Conservation (phyloP, 2,888 invertebrate genomes). For the Xanthia togata region DNA sequence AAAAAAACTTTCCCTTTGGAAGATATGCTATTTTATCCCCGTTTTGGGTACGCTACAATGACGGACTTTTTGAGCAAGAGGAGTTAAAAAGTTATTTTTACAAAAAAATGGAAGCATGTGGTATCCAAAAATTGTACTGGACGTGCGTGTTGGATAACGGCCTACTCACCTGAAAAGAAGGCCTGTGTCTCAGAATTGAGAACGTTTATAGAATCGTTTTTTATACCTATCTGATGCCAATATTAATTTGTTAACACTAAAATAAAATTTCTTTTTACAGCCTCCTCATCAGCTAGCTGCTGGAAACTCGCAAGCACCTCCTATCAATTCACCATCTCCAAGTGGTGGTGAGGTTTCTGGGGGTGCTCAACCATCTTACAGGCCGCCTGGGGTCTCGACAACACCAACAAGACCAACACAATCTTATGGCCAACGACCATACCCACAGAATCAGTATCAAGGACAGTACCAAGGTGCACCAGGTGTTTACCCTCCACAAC, state of each 20-base stretch:
- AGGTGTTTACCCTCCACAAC: conserved; percentile 92
- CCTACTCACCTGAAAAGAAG: no score
- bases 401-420: conserved; percentile 92
- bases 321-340: conserved; percentile 80
- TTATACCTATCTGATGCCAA: no score
- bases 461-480: conserved; percentile 90
- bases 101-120: no score
- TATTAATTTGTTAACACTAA: neutral
- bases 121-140: no score
- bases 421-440: conserved; percentile 92
- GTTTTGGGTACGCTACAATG: neutral
- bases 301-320: conserved; percentile 86
- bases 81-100: no score
- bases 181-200: no score
- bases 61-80: neutral
- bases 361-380: conserved; percentile 86
- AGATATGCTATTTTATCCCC: neutral
- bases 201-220: no score
- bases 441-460: conserved; percentile 93
- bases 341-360: conserved; percentile 83
- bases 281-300: conserved; percentile 90
- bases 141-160: no score
- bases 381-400: conserved; percentile 88
- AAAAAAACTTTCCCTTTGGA: neutral
- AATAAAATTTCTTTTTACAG: conserved; percentile 77